Base-by-base conservation (phyloP, 2,797 vertebrate genomes). In the Brotula barbata region DNA sequence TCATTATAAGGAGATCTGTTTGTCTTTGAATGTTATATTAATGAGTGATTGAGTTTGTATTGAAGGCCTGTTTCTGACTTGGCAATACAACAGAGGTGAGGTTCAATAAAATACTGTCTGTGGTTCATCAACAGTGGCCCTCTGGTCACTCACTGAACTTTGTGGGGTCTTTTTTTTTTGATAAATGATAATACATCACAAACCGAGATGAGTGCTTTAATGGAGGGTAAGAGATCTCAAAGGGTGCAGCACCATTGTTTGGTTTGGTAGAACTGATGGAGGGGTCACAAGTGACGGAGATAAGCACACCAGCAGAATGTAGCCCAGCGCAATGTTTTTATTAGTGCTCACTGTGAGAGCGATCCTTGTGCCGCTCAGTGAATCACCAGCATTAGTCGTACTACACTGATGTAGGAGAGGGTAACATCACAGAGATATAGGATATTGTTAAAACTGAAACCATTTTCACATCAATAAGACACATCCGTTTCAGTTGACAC, bases 51-150 rank as follows among this genome's bases (percentile, higher is more conserved):
- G 52, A 74, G 41, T 57, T 56, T 54, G 48, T 54, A 41, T 54
- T 65, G 28, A 62, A 49, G 68, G 73, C 64, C 73, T 58, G 67
- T 58, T 74, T 73, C 53, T 52, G 57, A n/a, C 40, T 66, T 77
- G 77, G 75, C 75, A 68, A 62, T 34, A 52, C 12, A 52, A 68
- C 51, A 75, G 43, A 62, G 53, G 65, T 69, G 62, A 63, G 56
- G 70, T 59, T 80, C 66, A 74, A 76, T 71, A 81, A 76, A 73
- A 76, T 53, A 66, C n/a, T n/a, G n/a, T n/a, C n/a, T 61, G 73
- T 12, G 60, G 66, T 71, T 78, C 52, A 78, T 76, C 79, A 77
- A 68, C 61, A 51, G 33, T 22, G 56, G 71, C 4, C 52, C 56
- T 62, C 22, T 49, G 52, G 68, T 60, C 68, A 36, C 34, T 44